Conservation (phyloP, 2,113 vertebrate species). For the Macaca fascicularis region DNA sequence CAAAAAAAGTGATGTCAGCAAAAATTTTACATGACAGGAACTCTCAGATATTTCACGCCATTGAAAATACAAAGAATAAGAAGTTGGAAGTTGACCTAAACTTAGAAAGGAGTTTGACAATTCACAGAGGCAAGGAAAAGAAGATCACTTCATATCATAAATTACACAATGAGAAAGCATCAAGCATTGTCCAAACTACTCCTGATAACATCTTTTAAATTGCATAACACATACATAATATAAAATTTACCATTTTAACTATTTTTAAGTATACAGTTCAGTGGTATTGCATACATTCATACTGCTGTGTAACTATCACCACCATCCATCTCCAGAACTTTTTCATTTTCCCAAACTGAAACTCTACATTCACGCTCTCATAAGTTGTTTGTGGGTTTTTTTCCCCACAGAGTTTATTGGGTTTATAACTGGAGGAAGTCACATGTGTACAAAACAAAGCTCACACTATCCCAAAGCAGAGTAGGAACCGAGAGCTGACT, state of each 20-base stretch:
- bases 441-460: conserved; percentile 91
- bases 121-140: not conserved
- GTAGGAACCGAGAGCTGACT: conserved; percentile 52
- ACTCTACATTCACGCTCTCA: not conserved
- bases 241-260: not conserved
- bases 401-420: conserved; percentile 87
- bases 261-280: not conserved
- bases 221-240: not conserved
- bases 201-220: not conserved
- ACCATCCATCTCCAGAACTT: not conserved
- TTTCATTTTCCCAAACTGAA: not conserved
- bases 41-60: not conserved
- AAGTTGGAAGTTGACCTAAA: not conserved
- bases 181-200: not conserved
- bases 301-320: not conserved
- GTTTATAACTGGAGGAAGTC: conserved; percentile 90
- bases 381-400: not conserved
- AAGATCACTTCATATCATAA: not conserved
- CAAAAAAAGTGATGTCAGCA: not conserved
- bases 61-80: not conserved
- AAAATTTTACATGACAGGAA: not conserved
- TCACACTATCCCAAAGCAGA: conserved; percentile 88
- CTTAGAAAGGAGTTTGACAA: not conserved
- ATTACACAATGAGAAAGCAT: not conserved
- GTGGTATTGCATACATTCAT: not conserved